phyloP scores from a whole-genome alignment of 1,140 invertebrate genomes.

The Heliothis subflexa region DNA sequence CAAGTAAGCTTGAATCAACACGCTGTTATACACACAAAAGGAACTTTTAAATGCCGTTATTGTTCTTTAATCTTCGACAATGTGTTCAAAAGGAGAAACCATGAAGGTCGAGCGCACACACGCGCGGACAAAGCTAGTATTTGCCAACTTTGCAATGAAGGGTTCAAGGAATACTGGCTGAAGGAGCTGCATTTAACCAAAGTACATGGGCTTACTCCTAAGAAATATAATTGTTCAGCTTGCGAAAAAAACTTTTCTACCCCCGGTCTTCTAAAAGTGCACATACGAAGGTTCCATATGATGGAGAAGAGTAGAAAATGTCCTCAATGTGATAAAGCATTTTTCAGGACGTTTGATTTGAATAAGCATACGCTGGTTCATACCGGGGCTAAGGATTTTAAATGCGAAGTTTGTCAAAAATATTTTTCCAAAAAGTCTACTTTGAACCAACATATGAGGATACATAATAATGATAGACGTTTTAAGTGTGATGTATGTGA shows the following conservation, averaged over 20 bases:
- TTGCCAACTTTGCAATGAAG: constrained; percentile 38
- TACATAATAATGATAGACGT: constrained; percentile 81
- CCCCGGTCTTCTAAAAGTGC: constrained; percentile 54
- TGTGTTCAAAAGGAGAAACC: constrained; percentile 24
- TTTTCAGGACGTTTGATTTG: constrained; percentile 63
- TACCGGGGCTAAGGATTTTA: constrained; percentile 88
- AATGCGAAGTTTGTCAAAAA: constrained; percentile 87
- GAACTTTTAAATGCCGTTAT: constrained; percentile 53
- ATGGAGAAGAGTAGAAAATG: constrained; percentile 67
- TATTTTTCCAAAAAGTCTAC: constrained; percentile 85
- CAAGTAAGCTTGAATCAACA: not conserved
- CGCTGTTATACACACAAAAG: constrained; percentile 50
- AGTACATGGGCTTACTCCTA: constrained; percentile 23
- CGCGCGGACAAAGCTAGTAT: not conserved
- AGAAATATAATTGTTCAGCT: constrained; percentile 31
- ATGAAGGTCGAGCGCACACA: constrained; percentile 28
- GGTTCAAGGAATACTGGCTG: constrained; percentile 17
- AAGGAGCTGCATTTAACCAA: constrained; percentile 32
- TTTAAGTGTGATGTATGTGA: constrained; percentile 73
- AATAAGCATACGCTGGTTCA: constrained; percentile 75
- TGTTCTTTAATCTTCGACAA: constrained; percentile 7
- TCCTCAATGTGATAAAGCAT: constrained; percentile 72
- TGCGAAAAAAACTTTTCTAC: constrained; percentile 59
- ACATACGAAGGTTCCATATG: constrained; percentile 64
- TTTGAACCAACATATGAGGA: constrained; percentile 83